Evolutionary conservation across 2,888 invertebrate genomes (phyloP).

Genomic region (Drosophila barbarae): DNA sequence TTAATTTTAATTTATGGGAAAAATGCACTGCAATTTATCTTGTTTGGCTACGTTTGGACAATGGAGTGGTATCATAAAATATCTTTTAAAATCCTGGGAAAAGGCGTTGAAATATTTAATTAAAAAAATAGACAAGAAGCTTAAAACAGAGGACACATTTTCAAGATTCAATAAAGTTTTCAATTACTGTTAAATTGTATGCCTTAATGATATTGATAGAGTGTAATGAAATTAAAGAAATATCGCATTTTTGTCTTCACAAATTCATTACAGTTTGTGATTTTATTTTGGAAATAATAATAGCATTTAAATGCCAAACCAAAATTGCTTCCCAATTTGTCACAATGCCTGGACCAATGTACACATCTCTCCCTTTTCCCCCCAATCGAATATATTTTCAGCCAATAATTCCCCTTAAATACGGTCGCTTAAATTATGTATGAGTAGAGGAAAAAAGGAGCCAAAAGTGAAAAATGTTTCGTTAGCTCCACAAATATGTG

Average conservation of each 20-base stretch:
- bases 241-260: not conserved
- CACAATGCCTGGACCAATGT: not conserved
- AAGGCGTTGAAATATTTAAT: not conserved
- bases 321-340: slow-evolving; percentile 16
- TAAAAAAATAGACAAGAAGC: not conserved
- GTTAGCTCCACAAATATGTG: slow-evolving; percentile 40
- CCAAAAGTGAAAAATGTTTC: slow-evolving; percentile 45
- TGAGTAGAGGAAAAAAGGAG: slow-evolving; percentile 29
- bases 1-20: slow-evolving; percentile 58
- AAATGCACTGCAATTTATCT: slow-evolving; percentile 64
- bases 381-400: slow-evolving; percentile 39
- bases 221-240: too few relatives aligned
- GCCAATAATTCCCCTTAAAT: slow-evolving; percentile 73
- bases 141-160: not conserved
- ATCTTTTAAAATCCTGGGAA: not conserved
- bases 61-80: slow-evolving; percentile 29
- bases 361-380: not conserved
- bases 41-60: slow-evolving; percentile 1
- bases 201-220: not conserved
- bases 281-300: slow-evolving; percentile 4
- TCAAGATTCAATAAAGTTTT: not conserved
- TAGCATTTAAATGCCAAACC: slow-evolving; percentile 25
- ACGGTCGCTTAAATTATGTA: slow-evolving; percentile 66
- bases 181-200: not conserved
- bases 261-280: not conserved